Conservation (phyloP, 2,888 invertebrate species). For the Eupelmus urozonus region DNA sequence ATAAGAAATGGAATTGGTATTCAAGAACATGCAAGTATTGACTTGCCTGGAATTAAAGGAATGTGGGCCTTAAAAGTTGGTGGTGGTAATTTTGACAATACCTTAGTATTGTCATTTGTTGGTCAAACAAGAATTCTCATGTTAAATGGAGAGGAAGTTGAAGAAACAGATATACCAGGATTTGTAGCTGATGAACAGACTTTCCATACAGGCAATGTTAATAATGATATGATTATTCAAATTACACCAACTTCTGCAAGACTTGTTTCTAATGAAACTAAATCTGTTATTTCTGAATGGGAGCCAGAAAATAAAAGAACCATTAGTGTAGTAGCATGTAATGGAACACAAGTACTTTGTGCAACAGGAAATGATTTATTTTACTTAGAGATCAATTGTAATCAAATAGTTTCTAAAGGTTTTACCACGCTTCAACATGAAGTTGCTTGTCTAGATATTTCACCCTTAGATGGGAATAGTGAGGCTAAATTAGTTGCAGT, state of each 20-base stretch:
- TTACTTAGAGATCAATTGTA: conserved; percentile 86
- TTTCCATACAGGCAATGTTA: conserved; percentile 95
- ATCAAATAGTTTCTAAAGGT: conserved; percentile 82
- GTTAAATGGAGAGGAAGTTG: conserved; percentile 96
- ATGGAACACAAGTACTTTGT: conserved; percentile 86
- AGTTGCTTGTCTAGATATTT: conserved; percentile 96
- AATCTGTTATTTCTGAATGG: conserved; percentile 85
- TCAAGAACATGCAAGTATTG: conserved; percentile 98
- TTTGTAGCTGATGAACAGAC: conserved; percentile 96
- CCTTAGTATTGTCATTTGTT: conserved; percentile 96
- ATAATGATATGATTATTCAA: conserved; percentile 88
- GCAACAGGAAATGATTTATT: conserved; percentile 93
- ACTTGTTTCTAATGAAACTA: conserved; percentile 84
- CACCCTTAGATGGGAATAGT: conserved; percentile 83
- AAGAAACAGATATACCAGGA: conserved; percentile 96
- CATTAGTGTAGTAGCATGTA: conserved; percentile 93
- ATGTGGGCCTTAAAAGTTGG: conserved; percentile 96
- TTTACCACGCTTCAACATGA: conserved; percentile 91
- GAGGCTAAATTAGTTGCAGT: conserved; percentile 90
- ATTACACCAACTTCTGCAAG: conserved; percentile 87
- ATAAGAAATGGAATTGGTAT: conserved; percentile 99
- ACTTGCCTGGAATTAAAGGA: conserved; percentile 97
- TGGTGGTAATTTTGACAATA: conserved; percentile 86
- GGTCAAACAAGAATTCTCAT: conserved; percentile 95
- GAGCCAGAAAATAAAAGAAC: conserved; percentile 84